phyloP scores from a whole-genome alignment of 2,113 vertebrate genomes.

The Fulica atra region DNA sequence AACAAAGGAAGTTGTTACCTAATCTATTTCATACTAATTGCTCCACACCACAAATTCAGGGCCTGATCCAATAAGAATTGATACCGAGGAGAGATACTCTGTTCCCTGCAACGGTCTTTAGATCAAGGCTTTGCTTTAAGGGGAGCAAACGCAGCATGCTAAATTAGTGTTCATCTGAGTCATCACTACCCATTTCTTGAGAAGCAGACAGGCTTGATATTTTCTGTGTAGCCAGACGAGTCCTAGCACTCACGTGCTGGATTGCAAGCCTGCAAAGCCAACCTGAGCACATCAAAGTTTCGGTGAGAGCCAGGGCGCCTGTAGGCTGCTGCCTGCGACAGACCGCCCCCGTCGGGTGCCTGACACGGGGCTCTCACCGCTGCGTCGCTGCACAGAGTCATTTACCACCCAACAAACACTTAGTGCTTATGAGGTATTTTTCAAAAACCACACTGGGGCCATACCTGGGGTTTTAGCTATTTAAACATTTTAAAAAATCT shows the following conservation, averaged over 20 bases:
- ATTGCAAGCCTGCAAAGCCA: neutral
- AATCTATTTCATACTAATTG: slow-evolving; percentile 57
- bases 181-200: neutral
- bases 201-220: neutral
- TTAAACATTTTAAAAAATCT: slow-evolving; percentile 58
- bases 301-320: neutral
- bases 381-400: neutral
- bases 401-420: slow-evolving; percentile 35
- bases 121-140: slow-evolving; percentile 3
- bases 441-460: slow-evolving; percentile 33
- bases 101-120: neutral
- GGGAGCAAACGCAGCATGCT: neutral
- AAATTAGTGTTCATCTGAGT: neutral
- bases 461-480: slow-evolving; percentile 39
- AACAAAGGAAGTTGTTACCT: slow-evolving; percentile 44
- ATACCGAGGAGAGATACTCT: neutral
- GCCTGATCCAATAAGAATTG: slow-evolving; percentile 20
- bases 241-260: neutral
- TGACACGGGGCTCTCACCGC: neutral
- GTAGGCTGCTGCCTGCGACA: neutral
- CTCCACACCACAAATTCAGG: neutral
- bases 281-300: neutral
- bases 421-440: slow-evolving; percentile 28
- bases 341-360: fast-evolving
- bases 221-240: neutral